phyloP scores from a whole-genome alignment of 2,113 vertebrate species.

The Dasyornis broadbenti region DNA sequence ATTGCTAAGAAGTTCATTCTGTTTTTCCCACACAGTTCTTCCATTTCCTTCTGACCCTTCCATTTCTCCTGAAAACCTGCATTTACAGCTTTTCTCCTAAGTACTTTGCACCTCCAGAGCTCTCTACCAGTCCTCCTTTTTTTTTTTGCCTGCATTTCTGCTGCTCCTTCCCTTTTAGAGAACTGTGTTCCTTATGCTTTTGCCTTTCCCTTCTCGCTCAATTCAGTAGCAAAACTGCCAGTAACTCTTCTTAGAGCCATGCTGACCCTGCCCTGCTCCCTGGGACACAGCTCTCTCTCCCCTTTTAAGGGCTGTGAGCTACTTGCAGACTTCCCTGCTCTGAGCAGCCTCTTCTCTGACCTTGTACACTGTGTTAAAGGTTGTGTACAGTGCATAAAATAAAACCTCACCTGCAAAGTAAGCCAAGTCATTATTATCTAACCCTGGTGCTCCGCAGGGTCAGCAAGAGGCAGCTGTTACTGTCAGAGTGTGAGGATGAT shows the following conservation, averaged over 20 bases:
- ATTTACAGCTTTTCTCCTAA: neutral
- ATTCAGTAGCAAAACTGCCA: neutral
- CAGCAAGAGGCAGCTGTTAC: neutral
- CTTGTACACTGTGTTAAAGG: neutral
- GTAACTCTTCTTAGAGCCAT: neutral
- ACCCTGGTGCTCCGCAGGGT: neutral
- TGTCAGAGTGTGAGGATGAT: neutral
- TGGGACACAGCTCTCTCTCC: neutral
- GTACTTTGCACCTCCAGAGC: neutral
- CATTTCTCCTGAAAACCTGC: neutral
- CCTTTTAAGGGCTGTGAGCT: neutral
- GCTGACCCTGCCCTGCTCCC: neutral
- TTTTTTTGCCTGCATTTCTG: neutral
- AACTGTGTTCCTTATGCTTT: neutral
- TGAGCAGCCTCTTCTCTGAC: neutral
- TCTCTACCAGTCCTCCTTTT: neutral
- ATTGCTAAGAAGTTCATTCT: neutral
- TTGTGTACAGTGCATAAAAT: neutral
- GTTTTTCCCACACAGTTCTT: neutral
- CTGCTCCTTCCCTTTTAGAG: neutral
- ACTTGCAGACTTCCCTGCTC: neutral
- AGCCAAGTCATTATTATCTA: neutral
- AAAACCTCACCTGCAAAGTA: neutral
- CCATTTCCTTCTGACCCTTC: neutral
- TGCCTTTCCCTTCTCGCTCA: neutral